These are phyloP conservation scores for Zoanthus solanderi DNA, from an alignment of 92 coral and sea anemone genomes.

Conservation along the genomic window DNA sequence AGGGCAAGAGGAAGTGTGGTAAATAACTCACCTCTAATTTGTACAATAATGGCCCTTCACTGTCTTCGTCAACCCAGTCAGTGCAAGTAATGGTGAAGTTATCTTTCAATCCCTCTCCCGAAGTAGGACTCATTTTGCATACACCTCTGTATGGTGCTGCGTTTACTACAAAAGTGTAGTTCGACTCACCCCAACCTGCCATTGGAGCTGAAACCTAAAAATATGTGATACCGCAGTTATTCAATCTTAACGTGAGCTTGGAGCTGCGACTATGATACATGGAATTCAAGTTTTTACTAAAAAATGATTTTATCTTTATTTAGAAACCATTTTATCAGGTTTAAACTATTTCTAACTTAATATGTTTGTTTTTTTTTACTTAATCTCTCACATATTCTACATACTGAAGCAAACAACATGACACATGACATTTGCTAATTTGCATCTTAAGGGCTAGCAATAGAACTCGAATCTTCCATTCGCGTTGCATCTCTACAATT, in stretches of 20 bases:
- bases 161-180: neutral
- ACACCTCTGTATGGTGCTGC: neutral
- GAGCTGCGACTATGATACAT: too few species aligned
- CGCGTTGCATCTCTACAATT: too few species aligned
- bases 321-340: too few species aligned
- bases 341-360: too few species aligned
- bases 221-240: neutral
- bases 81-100: neutral
- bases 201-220: neutral
- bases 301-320: too few species aligned
- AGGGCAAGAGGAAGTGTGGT: neutral
- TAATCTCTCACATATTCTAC: too few species aligned
- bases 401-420: too few species aligned
- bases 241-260: neutral
- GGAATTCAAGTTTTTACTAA: too few species aligned
- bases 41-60: constrained; percentile 5
- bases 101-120: neutral
- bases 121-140: neutral
- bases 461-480: too few species aligned
- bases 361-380: too few species aligned
- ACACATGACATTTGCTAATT: too few species aligned
- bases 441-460: too few species aligned
- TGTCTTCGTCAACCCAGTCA: constrained; percentile 16
- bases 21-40: neutral
- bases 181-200: neutral